Evolutionary conservation across 2,888 invertebrate genomes (phyloP).

Genomic region (Helleia helle): DNA sequence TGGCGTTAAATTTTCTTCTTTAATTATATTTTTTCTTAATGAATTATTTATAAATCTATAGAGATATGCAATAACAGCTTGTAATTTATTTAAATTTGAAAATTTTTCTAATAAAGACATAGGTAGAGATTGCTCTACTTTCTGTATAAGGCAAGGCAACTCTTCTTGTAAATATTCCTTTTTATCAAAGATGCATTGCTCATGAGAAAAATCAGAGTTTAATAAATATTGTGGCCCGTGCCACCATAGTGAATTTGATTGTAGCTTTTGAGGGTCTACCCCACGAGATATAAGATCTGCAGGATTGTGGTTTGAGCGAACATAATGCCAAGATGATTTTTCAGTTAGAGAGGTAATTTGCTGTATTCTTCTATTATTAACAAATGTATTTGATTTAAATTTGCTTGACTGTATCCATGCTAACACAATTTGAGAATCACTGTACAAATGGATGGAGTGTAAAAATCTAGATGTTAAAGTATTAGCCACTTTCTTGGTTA

Average conservation of each 20-base stretch:
- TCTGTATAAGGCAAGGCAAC: too few species aligned
- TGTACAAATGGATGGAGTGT: not conserved
- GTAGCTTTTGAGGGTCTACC: too few species aligned
- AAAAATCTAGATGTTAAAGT: not conserved
- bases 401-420: not conserved
- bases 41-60: too few species aligned
- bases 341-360: not conserved
- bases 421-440: not conserved
- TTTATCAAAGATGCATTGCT: too few species aligned
- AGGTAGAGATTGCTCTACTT: too few species aligned
- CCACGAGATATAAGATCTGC: not conserved
- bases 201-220: not conserved
- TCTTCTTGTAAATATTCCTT: too few species aligned
- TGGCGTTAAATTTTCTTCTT: too few species aligned
- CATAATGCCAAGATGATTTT: not conserved
- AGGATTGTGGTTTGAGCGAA: not conserved
- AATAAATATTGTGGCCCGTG: not conserved
- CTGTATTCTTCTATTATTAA: not conserved
- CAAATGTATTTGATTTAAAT: not conserved
- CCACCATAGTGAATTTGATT: not conserved
- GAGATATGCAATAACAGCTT: too few species aligned
- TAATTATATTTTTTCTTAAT: too few species aligned
- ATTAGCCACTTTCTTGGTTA: too few species aligned
- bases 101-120: too few species aligned
- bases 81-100: too few species aligned